A percentile compares a stretch with the other conserved stretches of the same genome.
Conservation (phyloP, 2,113 vertebrate species). For the Amblyopsis rosae region DNA sequence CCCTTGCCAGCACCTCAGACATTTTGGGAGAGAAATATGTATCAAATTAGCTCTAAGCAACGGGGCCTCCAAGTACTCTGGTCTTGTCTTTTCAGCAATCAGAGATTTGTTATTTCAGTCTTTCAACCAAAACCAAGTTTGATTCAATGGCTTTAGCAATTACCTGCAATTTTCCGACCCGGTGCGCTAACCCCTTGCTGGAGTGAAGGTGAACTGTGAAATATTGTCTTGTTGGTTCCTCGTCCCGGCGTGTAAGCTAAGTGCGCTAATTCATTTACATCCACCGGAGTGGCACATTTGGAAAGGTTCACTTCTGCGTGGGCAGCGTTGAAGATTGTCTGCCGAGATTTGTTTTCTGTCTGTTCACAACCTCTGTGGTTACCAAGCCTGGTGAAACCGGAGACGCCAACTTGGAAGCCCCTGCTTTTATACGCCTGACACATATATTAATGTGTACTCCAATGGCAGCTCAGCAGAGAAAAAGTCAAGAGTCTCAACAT, state of each 20-base stretch:
- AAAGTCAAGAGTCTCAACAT: slow-evolving; percentile 62
- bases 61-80: slow-evolving; percentile 56
- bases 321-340: slow-evolving; percentile 46
- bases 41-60: slow-evolving; percentile 76
- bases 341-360: slow-evolving; percentile 54
- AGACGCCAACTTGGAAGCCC: slow-evolving; percentile 54
- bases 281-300: slow-evolving; percentile 61
- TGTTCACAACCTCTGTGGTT: slow-evolving; percentile 28
- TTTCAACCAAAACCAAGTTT: slow-evolving; percentile 76
- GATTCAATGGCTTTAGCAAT: slow-evolving; percentile 74
- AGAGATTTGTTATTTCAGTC: slow-evolving; percentile 76
- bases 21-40: slow-evolving; percentile 74
- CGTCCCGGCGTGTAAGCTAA: slow-evolving; percentile 44
- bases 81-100: slow-evolving; percentile 75
- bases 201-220: slow-evolving; percentile 57
- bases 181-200: slow-evolving; percentile 55
- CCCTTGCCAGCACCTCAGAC: slow-evolving; percentile 71
- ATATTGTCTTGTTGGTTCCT: slow-evolving; percentile 62
- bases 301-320: slow-evolving; percentile 64
- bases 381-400: slow-evolving; percentile 51
- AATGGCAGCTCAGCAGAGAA: slow-evolving; percentile 47
- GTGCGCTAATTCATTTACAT: slow-evolving; percentile 65
- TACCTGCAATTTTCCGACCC: slow-evolving; percentile 77
- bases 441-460: slow-evolving; percentile 67
- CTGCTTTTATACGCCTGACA: slow-evolving; percentile 71